Evolutionary conservation across 2,113 vertebrate species (phyloP).

Genomic region (Romanogobio albipinnatus): DNA sequence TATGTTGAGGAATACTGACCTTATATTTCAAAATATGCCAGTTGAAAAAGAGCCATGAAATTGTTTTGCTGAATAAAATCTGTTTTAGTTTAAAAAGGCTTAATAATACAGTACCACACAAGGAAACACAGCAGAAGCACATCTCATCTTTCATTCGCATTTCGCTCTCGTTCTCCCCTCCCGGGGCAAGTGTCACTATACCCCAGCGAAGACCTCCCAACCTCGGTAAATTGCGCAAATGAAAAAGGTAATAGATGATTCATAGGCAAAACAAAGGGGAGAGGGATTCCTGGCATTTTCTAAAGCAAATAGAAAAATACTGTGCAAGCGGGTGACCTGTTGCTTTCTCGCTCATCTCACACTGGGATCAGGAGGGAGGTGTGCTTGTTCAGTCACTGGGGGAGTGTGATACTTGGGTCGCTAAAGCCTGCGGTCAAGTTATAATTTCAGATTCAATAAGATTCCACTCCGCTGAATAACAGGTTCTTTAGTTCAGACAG

Average conservation of each 20-base stretch:
- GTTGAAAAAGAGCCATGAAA: not conserved
- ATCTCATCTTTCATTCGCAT: slow-evolving; percentile 25
- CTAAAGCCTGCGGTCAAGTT: slow-evolving; percentile 12
- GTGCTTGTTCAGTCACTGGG: slow-evolving; percentile 25
- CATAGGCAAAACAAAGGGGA: slow-evolving; percentile 55
- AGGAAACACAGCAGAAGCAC: slow-evolving; percentile 31
- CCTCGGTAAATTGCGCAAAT: slow-evolving; percentile 48
- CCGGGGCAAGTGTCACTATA: slow-evolving; percentile 22
- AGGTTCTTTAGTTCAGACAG: slow-evolving; percentile 20
- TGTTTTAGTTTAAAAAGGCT: slow-evolving; percentile 28
- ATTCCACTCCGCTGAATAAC: not conserved
- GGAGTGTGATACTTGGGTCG: slow-evolving; percentile 20
- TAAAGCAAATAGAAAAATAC: slow-evolving; percentile 47
- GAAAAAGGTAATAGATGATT: slow-evolving; percentile 65
- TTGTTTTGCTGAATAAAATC: slow-evolving; percentile 38
- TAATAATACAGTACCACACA: slow-evolving; percentile 24
- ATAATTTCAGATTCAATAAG: slow-evolving; percentile 32
- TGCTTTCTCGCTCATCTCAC: slow-evolving; percentile 22
- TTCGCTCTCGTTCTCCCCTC: slow-evolving; percentile 12
- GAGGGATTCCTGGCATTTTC: slow-evolving; percentile 61
- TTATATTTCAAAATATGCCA: slow-evolving; percentile 18
- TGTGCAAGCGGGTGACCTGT: slow-evolving; percentile 28
- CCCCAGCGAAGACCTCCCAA: slow-evolving; percentile 37
- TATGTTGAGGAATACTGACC: slow-evolving; percentile 5
- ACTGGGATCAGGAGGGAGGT: slow-evolving; percentile 14